These are phyloP conservation scores for Hydrolagus colliei DNA, from an alignment of 2,797 vertebrate genomes.

Conservation along the genomic window DNA sequence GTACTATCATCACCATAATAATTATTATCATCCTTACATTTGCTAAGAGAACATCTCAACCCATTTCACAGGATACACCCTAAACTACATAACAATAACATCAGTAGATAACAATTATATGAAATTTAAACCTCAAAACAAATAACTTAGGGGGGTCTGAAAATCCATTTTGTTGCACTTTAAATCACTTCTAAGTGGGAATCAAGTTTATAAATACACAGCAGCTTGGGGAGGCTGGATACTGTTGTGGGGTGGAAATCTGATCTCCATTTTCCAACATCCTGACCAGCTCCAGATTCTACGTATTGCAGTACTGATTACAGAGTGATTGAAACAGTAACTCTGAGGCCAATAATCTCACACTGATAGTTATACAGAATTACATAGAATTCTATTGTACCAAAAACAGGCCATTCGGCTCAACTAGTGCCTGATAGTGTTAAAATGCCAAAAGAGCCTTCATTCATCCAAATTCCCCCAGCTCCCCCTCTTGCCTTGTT, in stretches of 20 bases:
- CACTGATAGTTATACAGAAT: neutral
- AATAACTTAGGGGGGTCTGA: neutral
- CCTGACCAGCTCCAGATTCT: neutral
- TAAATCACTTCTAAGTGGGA: constrained; percentile 11
- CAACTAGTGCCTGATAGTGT: too few species aligned
- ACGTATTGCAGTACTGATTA: constrained; percentile 15
- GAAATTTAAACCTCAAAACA: constrained; percentile 12
- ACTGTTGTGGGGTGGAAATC: neutral
- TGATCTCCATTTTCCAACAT: constrained; percentile 14
- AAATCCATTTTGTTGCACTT: neutral
- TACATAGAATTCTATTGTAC: too few species aligned
- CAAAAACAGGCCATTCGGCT: too few species aligned
- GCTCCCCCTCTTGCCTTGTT: too few species aligned
- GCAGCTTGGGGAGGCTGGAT: neutral
- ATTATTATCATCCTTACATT: too few species aligned
- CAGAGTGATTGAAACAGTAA: constrained; percentile 14
- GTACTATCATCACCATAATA: neutral
- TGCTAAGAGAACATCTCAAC: too few species aligned
- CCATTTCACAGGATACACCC: too few species aligned
- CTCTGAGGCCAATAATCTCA: neutral
- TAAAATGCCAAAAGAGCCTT: too few species aligned
- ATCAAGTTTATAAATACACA: constrained; percentile 11
- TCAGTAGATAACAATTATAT: neutral
- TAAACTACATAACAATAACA: neutral
- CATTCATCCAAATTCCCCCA: too few species aligned